Base-by-base conservation (phyloP, 2,888 invertebrate species). In the Trypoxylon attenuatum region DNA sequence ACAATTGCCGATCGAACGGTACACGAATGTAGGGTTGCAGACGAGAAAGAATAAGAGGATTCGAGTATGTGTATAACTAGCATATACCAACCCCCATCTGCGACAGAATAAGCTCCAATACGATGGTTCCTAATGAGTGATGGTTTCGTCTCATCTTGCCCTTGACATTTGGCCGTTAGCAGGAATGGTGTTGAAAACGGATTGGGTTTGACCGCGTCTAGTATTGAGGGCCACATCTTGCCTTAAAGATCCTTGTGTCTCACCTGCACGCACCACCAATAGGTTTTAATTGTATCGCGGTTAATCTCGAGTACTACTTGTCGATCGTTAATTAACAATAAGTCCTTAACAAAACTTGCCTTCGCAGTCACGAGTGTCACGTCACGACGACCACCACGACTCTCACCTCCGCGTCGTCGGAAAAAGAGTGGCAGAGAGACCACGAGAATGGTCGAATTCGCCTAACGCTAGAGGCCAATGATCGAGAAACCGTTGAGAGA, bases 211-310 rank as follows among this genome's bases (percentile, higher is more conserved):
- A 87, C 86, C 45, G 84, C 79, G 78, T 89, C 88, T 71, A 88
- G 71, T 70, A 88, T 76, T 22, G 87, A 87, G 61, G 87, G 84
- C 82, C 86, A 87, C 88, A 88, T 88, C 74, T 82, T 88, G 45
- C 25, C 29, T 50, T 8, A 59, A 19, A 25, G 10, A 21, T 21
- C 42, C 16, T 23, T n/a, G n/a, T 63, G 62, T 50, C 71, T 68
- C 63, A 77, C 77, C 74, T 77, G 64, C 8, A 53, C 43, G 57
- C 27, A 58, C 21, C 62, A 68, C 52, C 13, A 59, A 3, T 58
- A n/a, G n/a, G n/a, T n/a, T 10, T 22, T 21, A 6, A 63, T n/a
- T 39, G 38, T 56, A 13, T 71, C 22, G 2, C 16, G 13, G 39
- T 27, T 33, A 42, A 62, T 57, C 8, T 42, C 19, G 27, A 54